These are phyloP conservation scores for Thumatha senex DNA, from an alignment of 2,888 invertebrate species.

Conservation along the genomic window DNA sequence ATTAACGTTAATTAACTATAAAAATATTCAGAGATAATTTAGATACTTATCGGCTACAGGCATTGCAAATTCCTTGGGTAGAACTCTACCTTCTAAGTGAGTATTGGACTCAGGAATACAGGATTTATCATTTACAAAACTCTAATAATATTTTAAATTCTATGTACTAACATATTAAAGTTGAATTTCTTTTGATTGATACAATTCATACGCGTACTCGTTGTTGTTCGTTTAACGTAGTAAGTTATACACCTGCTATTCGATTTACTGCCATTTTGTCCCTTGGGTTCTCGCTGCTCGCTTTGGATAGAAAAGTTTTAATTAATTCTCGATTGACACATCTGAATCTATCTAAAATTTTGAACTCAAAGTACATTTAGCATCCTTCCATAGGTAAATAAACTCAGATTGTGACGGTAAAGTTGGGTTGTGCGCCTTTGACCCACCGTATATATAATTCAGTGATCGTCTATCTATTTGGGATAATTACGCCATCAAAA, in stretches of 20 bases:
- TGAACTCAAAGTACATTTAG: conserved; percentile 66
- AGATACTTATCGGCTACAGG: conserved; percentile 58
- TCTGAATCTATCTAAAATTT: conserved; percentile 64
- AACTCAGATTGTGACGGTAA: conserved; percentile 10
- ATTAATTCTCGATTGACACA: conserved; percentile 80
- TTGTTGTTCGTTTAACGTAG: conserved; percentile 64
- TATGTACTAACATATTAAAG: conserved; percentile 42
- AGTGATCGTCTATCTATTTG: too few relatives aligned
- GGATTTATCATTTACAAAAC: conserved; percentile 21
- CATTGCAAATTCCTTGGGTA: conserved; percentile 67
- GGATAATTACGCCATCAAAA: too few relatives aligned
- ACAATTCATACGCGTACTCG: conserved; percentile 43
- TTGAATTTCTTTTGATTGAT: conserved; percentile 55
- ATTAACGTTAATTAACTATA: too few relatives aligned
- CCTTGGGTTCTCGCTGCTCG: conserved; percentile 68
- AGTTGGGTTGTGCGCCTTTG: too few relatives aligned
- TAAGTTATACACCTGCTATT: conserved; percentile 79
- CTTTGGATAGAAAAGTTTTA: conserved; percentile 77
- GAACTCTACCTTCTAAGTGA: conserved; percentile 65
- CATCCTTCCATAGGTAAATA: conserved; percentile 50
- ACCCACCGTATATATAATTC: too few relatives aligned
- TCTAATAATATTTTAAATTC: conserved; percentile 32
- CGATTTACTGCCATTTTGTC: conserved; percentile 75
- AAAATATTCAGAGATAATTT: too few relatives aligned
- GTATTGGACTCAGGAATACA: conserved; percentile 58